Conservation (phyloP, 2,888 invertebrate species). For the Tiliacea citrago region DNA sequence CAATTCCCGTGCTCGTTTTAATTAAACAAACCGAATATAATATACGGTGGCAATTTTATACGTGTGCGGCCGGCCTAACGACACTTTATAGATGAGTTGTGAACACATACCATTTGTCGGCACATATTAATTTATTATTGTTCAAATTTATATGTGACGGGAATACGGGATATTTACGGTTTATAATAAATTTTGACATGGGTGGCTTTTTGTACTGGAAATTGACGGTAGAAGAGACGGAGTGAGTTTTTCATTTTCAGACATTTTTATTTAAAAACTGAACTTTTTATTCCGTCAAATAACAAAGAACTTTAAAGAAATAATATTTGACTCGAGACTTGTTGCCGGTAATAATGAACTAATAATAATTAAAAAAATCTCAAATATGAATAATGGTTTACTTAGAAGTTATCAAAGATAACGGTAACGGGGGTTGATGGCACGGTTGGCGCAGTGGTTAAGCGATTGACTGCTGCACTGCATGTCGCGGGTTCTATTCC, state of each 20-base stretch:
- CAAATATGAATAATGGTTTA: neutral
- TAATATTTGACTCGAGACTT: neutral
- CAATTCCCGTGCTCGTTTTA: constrained; percentile 77
- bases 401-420: no score
- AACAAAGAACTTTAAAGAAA: neutral
- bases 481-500: no score
- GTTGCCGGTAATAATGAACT: neutral
- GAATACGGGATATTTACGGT: constrained; percentile 46
- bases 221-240: constrained; percentile 10
- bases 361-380: neutral
- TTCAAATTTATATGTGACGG: constrained; percentile 62
- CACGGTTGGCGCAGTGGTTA: no score
- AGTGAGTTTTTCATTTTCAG: neutral
- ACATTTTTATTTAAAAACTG: neutral
- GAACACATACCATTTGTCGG: constrained; percentile 67
- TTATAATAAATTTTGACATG: constrained; percentile 42
- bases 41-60: constrained; percentile 78
- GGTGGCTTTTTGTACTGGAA: constrained; percentile 31
- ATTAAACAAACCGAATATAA: constrained; percentile 85
- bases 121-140: constrained; percentile 69
- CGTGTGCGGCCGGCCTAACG: constrained; percentile 68
- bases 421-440: no score
- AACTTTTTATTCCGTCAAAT: neutral
- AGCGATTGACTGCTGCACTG: no score
- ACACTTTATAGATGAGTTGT: constrained; percentile 70